A percentile compares a stretch with the other conserved stretches of the same genome.
These are phyloP conservation scores for Scarus forsteni DNA, from an alignment of 2,797 vertebrate genomes.

Conservation along the genomic window DNA sequence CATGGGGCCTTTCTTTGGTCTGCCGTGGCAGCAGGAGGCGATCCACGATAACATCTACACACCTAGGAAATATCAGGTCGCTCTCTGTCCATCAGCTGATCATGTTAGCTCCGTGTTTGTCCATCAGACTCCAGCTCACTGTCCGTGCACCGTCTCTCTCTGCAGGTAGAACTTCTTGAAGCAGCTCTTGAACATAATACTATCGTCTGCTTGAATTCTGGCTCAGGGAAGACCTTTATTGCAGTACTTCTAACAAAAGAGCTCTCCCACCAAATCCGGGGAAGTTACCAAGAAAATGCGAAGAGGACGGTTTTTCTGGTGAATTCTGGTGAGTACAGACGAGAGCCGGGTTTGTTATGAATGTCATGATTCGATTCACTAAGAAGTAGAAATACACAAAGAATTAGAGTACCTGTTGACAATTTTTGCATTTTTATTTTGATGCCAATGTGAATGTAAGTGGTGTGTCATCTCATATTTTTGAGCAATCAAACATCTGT, in stretches of 20 bases:
- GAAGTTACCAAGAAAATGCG: slow-evolving; percentile 87
- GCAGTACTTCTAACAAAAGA: slow-evolving; percentile 99
- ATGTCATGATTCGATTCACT: no score
- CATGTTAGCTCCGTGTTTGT: not conserved
- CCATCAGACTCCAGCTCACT: not conserved
- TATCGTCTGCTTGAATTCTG: slow-evolving; percentile 99
- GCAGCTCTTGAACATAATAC: slow-evolving; percentile 99
- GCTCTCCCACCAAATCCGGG: slow-evolving; percentile 98
- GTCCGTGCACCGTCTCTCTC: not conserved
- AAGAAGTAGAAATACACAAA: no score
- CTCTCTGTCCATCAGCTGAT: not conserved
- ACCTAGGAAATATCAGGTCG: slow-evolving; percentile 99
- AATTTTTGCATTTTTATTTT: no score
- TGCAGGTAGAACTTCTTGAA: slow-evolving; percentile 99
- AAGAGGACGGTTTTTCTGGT: slow-evolving; percentile 97
- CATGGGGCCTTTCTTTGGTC: slow-evolving; percentile 99
- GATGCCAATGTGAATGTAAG: no score
- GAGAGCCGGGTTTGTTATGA: no score
- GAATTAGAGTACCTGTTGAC: no score
- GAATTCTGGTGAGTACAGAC: slow-evolving; percentile 89
- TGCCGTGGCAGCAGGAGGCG: slow-evolving; percentile 99
- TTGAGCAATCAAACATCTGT: no score
- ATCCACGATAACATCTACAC: slow-evolving; percentile 99
- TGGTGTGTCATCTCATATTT: no score
- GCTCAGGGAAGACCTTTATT: slow-evolving; percentile 99